Evolutionary conservation across 1,140 invertebrate genomes (phyloP).

Genomic region (Diploscapter pachys): DNA sequence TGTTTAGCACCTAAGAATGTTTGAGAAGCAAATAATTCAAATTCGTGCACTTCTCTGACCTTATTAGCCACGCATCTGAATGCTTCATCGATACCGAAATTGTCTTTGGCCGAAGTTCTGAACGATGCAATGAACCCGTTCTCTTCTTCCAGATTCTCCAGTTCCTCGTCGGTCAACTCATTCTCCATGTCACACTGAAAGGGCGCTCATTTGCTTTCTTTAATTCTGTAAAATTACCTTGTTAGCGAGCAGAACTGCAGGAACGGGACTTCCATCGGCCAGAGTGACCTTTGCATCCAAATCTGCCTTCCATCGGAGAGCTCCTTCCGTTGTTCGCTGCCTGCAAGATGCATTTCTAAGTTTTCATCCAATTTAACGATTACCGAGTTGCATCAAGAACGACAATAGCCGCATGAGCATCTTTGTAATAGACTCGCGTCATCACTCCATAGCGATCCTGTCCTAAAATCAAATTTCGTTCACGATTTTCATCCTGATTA

Average conservation of each 20-base stretch:
- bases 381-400: conserved; percentile 91
- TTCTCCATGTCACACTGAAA: conserved; percentile 83
- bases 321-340: conserved; percentile 81
- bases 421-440: conserved; percentile 98
- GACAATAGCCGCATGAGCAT: conserved; percentile 96
- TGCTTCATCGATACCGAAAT: conserved; percentile 94
- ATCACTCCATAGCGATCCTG: conserved; percentile 98
- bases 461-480: conserved; percentile 63
- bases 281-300: conserved; percentile 93
- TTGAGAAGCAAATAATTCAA: conserved; percentile 2
- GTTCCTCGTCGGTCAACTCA: conserved; percentile 78
- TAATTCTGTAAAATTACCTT: conserved; percentile 63
- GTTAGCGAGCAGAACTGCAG: conserved; percentile 91
- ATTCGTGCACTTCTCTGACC: background rate
- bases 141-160: conserved; percentile 92
- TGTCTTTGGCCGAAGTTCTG: conserved; percentile 96
- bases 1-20: conserved; percentile 32
- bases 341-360: background rate
- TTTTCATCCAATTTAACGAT: conserved; percentile 58
- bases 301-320: conserved; percentile 94
- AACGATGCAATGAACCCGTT: conserved; percentile 94
- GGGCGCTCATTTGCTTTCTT: no score
- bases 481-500: background rate
- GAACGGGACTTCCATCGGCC: conserved; percentile 85
- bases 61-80: conserved; percentile 69